phyloP scores from a whole-genome alignment of 2,797 vertebrate genomes.

The Crypturellus tataupa region DNA sequence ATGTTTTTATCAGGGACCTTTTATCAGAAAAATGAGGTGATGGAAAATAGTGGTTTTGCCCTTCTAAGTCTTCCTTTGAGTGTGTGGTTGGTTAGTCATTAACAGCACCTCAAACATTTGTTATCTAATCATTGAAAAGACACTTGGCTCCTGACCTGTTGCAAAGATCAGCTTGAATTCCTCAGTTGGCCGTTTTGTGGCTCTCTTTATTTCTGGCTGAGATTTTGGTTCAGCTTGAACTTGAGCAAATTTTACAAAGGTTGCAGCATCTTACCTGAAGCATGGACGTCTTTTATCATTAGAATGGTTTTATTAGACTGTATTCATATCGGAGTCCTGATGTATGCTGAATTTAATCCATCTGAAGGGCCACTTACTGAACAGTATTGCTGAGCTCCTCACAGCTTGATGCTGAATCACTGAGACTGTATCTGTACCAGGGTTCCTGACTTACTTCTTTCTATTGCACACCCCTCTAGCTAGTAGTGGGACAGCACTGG shows the following conservation, averaged over 20 bases:
- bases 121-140: background rate
- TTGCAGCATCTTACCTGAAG: background rate
- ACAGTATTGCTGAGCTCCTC: background rate
- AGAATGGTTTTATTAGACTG: background rate
- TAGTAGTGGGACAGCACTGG: background rate
- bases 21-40: background rate
- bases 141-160: background rate
- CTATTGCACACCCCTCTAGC: background rate
- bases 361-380: background rate
- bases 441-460: accelerated
- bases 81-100: background rate
- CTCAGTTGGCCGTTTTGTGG: background rate
- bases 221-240: background rate
- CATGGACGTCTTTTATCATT: background rate
- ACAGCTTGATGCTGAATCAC: background rate
- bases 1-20: background rate
- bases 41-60: background rate
- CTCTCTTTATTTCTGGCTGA: background rate
- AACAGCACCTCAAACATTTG: background rate
- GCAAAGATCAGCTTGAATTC: background rate
- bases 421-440: background rate
- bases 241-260: background rate
- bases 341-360: background rate
- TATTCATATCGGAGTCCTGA: background rate
- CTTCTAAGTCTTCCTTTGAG: background rate